Evolutionary conservation across 2,113 vertebrate species (phyloP).

Genomic region (Tetraodon nigroviridis): DNA sequence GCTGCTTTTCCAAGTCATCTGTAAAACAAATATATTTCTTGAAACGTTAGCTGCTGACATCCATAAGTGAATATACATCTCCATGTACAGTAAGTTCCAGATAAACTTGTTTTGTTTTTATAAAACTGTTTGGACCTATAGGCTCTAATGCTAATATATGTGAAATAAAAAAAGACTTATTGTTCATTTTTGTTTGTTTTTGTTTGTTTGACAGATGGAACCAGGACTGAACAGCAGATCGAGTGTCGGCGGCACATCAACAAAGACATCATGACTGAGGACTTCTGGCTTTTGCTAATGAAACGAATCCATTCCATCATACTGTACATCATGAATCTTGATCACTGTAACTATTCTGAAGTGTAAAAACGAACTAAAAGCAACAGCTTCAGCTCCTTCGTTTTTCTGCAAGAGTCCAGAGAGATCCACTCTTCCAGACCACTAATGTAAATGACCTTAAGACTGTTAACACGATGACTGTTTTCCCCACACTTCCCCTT

Average conservation of each 20-base stretch:
- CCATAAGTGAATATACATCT: no score
- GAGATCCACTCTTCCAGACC: constrained; percentile 10
- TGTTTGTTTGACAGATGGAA: constrained; percentile 63
- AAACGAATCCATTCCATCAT: constrained; percentile 44
- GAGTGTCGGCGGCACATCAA: constrained; percentile 45
- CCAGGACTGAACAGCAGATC: constrained; percentile 35
- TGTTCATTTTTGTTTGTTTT: background rate
- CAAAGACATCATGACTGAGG: constrained; percentile 70
- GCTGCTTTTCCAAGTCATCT: no score
- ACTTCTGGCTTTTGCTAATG: constrained; percentile 32
- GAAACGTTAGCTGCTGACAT: no score
- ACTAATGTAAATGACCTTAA: constrained; percentile 54
- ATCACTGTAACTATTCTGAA: constrained; percentile 17
- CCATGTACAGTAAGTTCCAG: no score
- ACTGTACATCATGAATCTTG: constrained; percentile 42
- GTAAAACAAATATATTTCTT: no score
- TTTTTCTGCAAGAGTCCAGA: no score
- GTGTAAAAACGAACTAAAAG: constrained; percentile 14
- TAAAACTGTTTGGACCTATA: no score
- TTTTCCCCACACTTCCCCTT: constrained; percentile 52
- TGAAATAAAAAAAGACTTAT: no score
- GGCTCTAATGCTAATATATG: no score
- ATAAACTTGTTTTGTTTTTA: no score
- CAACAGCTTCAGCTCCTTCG: constrained; percentile 11
- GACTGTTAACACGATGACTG: constrained; percentile 75